Percentiles rank a stretch among this genome's conserved stretches.
Conservation (phyloP, 2,797 vertebrate genomes). For the Champsocephalus gunnari region DNA sequence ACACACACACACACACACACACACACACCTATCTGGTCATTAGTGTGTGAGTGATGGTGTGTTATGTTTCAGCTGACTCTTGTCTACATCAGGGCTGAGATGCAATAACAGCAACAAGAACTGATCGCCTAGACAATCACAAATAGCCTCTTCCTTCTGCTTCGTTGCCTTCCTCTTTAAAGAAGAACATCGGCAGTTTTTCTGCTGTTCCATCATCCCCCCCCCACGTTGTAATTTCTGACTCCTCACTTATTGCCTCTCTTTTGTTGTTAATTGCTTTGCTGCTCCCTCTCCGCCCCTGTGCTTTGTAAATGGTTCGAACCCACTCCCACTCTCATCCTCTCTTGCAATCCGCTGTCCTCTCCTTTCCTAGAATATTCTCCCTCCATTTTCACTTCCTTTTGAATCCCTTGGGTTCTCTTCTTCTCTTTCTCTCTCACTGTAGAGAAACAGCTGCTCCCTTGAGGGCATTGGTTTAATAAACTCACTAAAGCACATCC, state of each 20-base stretch:
- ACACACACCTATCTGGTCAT: conserved; percentile 34
- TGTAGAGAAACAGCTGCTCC: conserved; percentile 38
- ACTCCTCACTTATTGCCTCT: conserved; percentile 29
- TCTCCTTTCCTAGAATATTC: background rate
- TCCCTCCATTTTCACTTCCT: background rate
- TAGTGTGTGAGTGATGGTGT: conserved; percentile 61
- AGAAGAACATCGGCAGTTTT: background rate
- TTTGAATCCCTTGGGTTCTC: conserved; percentile 2
- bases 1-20: no score
- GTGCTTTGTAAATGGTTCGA: conserved; percentile 25
- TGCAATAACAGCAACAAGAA: conserved; percentile 46
- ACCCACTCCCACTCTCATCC: conserved; percentile 20
- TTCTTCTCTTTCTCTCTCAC: conserved; percentile 25
- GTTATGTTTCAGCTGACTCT: conserved; percentile 58
- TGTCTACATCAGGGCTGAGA: conserved; percentile 32
- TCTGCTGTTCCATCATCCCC: conserved; percentile 8
- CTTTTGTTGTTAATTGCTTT: conserved; percentile 46
- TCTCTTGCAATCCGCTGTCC: conserved; percentile 16
- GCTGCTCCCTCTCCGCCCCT: conserved; percentile 17
- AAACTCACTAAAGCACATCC: conserved; percentile 14
- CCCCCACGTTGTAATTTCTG: conserved; percentile 19
- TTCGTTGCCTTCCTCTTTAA: background rate
- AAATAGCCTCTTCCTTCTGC: conserved; percentile 13
- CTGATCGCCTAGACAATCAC: conserved; percentile 47
- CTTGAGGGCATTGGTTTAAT: conserved; percentile 49